phyloP scores from a whole-genome alignment of 2,797 vertebrate species.

The Neopelma chrysocephalum region DNA sequence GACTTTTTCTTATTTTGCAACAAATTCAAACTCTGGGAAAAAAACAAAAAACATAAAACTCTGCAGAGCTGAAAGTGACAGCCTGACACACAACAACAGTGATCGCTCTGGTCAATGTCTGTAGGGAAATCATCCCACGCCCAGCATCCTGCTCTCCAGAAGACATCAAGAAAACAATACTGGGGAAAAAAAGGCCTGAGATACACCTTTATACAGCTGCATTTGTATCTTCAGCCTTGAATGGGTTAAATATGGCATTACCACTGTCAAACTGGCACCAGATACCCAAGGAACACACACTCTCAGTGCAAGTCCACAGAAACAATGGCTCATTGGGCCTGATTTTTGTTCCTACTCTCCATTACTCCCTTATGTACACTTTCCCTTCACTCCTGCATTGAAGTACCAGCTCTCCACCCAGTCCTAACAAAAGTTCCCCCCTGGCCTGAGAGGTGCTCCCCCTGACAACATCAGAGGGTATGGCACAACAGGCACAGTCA shows the following conservation, averaged over 20 bases:
- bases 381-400: background rate
- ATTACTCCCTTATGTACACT: background rate
- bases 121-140: background rate
- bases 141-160: background rate
- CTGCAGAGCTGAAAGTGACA: background rate
- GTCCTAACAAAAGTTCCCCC: rapidly evolving
- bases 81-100: background rate
- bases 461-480: background rate
- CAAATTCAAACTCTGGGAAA: background rate
- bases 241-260: background rate
- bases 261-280: background rate
- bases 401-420: background rate
- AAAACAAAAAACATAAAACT: background rate
- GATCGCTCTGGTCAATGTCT: background rate
- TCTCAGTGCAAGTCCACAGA: background rate
- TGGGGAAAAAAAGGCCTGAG: background rate
- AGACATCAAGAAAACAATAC: background rate
- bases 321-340: background rate
- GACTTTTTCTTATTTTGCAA: background rate
- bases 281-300: background rate
- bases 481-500: background rate
- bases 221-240: background rate
- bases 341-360: background rate
- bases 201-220: rapidly evolving
- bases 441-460: background rate